Evolutionary conservation across 2,113 vertebrate species (phyloP), one percentile per base, ranked within the genome.

Genomic region (Heterochromis multidens): DNA sequence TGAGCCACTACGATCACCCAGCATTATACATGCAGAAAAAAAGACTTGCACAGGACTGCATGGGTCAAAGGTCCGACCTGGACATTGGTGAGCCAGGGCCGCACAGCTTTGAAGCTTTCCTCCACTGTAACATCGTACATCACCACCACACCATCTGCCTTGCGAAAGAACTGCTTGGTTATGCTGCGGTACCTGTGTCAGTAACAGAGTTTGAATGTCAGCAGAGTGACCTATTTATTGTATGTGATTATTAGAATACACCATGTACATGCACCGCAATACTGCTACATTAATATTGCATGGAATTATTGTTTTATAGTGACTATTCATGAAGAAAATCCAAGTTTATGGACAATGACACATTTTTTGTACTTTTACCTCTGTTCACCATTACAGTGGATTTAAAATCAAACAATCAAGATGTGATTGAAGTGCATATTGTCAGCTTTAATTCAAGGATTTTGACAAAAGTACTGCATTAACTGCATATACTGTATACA

Each of bases 121-220:
- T 90, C 95, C 85, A 95, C 92, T 1, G 97, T 99, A 92, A 98
- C 95, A 40, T 99, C 98, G 3, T 99, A 99, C 96, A 97, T 97
- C 88, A 99, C 89, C 67, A 98, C 95, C 81, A 99, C 96, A 0
- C 97, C 98, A 13, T 99, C 98, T 0, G 97, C 97, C 94, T 97
- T 99, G 52, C 98, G 95, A 88, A 99, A 99, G 95, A 99, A 99
- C 94, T 99, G 98, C 91, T 98, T 98, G 65, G 98, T 97, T 86
- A 99, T 97, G 89, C 97, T 98, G 79, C 95, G 95, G 82, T 97
- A 99, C 95, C 98, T 99, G 91, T 11, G 65, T 8, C 33, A 27
- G 72, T 3, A 11, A 57, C 60, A 65, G 13, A 10, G 27, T 11
- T 40, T 43, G 19, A 37, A 37, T 52, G 25, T 83, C n/a, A 76